Evolutionary conservation across 37 sponge, comb jelly and placozoan species (phyloP).

Genomic region (Beroe ovata): DNA sequence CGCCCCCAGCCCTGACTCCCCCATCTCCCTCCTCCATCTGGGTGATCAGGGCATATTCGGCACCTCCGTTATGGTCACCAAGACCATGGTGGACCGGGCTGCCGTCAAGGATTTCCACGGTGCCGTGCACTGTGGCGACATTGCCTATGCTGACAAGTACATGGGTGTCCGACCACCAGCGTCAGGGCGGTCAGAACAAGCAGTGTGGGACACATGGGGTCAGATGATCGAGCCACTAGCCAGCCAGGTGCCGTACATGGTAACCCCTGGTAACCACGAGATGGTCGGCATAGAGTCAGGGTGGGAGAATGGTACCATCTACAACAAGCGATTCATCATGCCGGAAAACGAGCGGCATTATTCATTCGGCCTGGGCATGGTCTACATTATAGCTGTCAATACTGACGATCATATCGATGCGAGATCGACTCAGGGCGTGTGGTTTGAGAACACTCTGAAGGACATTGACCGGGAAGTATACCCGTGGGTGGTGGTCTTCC

Average conservation of each 20-base stretch:
- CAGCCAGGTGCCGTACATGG: slow-evolving; percentile 67
- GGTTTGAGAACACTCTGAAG: slow-evolving; percentile 21
- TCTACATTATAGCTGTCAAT: slow-evolving; percentile 67
- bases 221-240: slow-evolving; percentile 67
- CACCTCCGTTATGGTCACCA: slow-evolving; percentile 50
- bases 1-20: slow-evolving; percentile 3
- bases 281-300: slow-evolving; percentile 9
- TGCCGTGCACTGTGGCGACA: slow-evolving; percentile 67
- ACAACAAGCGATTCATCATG: slow-evolving; percentile 67
- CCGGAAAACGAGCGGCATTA: slow-evolving; percentile 57
- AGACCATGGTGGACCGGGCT: neutral
- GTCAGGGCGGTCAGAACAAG: neutral
- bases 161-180: neutral
- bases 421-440: slow-evolving; percentile 38
- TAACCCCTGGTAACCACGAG: slow-evolving; percentile 69
- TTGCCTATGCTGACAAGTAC: slow-evolving; percentile 66
- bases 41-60: slow-evolving; percentile 30
- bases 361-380: slow-evolving; percentile 65
- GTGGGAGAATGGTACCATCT: slow-evolving; percentile 55
- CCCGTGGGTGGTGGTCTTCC: slow-evolving; percentile 69
- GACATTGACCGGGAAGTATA: neutral
- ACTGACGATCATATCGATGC: slow-evolving; percentile 47
- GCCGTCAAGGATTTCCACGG: slow-evolving; percentile 14
- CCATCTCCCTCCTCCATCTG: slow-evolving; percentile 5
- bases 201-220: slow-evolving; percentile 70